Evolutionary conservation across 2,797 vertebrate species (phyloP), one percentile per base, ranked within the genome.

Genomic region (Chaenodraco wilsoni): DNA sequence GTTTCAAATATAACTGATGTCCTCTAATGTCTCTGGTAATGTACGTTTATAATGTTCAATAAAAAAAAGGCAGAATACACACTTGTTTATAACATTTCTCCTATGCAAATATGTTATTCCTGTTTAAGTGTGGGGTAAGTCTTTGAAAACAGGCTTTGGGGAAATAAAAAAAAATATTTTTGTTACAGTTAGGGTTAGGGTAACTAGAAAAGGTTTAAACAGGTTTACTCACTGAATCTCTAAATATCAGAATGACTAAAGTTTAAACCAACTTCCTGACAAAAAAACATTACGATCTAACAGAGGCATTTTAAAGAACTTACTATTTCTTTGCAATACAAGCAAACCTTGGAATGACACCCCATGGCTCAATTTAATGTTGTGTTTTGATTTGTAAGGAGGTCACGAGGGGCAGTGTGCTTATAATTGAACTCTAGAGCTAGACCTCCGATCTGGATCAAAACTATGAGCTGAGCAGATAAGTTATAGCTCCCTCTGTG

Each of bases 361-460:
- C 10, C 6, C 48, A 14, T 4, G 27, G 59, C 51, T 66, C n/a
- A 71, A 59, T 67, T 62, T 60, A 69, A 45, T 57, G 27, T 69
- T 43, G 41, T 56, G 19, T 61, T 50, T 50, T n/a, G 27, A 52
- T 45, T 72, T 55, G 69, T 51, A 48, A 65, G 69, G 55, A 59
- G 40, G 58, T 57, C 11, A 50, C 61, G 14, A 60, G 44, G 46
- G 21, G 6, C 37, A 55, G 3, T 43, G 40, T 64, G 48, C 16
- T 82, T 51, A 49, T 82, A 78, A 82, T 59, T 75, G n/a, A 82
- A 77, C 67, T 85, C 31, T 74, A 82, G n/a, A 40, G 8, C 49
- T 7, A 14, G 16, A 31, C 23, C n/a, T 50, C 27, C 19, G 41
- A n/a, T 43, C 37, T 74, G 49, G 27, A 79, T 58, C 43, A 54